These are phyloP conservation scores for Nezara viridula DNA, from an alignment of 2,888 invertebrate species.

Conservation along the genomic window DNA sequence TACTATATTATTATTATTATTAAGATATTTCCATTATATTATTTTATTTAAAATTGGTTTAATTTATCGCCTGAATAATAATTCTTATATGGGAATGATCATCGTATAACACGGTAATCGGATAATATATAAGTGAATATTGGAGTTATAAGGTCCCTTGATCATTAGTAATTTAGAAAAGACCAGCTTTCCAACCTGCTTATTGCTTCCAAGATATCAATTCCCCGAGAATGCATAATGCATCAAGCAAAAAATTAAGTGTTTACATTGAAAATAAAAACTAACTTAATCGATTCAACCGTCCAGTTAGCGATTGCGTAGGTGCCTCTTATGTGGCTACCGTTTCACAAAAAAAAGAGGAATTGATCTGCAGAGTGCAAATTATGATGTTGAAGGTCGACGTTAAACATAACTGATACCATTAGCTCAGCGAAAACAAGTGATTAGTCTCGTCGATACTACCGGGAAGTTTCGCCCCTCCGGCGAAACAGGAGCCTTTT, in stretches of 20 bases:
- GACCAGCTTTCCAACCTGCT: too few species aligned
- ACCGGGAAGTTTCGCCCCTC: neutral
- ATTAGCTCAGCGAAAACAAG: slow-evolving; percentile 11
- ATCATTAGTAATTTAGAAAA: too few species aligned
- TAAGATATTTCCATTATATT: too few species aligned
- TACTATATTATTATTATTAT: too few species aligned
- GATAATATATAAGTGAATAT: too few species aligned
- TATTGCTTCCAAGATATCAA: too few species aligned
- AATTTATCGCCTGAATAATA: too few species aligned
- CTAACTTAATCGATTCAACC: neutral
- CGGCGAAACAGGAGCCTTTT: neutral
- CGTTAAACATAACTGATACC: neutral
- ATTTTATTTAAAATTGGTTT: too few species aligned
- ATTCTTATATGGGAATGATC: too few species aligned
- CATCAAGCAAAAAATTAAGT: neutral
- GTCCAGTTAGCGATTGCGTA: neutral
- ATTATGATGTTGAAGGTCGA: neutral
- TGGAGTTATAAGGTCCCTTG: too few species aligned
- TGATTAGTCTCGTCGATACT: neutral
- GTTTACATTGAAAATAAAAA: neutral
- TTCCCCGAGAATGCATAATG: neutral
- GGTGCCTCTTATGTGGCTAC: neutral
- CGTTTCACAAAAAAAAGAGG: neutral
- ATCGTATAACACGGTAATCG: too few species aligned
- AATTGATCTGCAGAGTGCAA: neutral